Percentiles rank a stretch among this genome's conserved stretches.
Evolutionary conservation across 2,113 vertebrate genomes (phyloP).

Genomic region (Lontra canadensis): DNA sequence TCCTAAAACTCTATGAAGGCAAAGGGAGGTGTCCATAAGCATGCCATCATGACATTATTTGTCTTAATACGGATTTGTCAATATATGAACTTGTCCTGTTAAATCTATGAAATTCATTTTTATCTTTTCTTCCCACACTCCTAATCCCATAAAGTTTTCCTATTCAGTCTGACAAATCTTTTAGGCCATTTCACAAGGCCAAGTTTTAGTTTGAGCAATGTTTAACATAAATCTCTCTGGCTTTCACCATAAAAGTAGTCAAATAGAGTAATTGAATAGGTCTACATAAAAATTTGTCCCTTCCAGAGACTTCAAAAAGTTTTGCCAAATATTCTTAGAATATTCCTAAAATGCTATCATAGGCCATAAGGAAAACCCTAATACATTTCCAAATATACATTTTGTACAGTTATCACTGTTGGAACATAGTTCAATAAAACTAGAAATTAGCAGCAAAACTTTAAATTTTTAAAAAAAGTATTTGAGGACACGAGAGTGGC

Average conservation of each 20-base stretch:
- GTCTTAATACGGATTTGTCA: background rate
- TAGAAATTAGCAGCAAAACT: background rate
- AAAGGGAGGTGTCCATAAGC: background rate
- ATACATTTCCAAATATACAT: background rate
- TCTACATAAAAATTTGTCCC: background rate
- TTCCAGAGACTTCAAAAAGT: slow-evolving; percentile 6
- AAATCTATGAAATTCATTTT: background rate
- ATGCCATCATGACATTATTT: background rate
- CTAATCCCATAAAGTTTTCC: background rate
- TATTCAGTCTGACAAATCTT: background rate
- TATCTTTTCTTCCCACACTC: background rate
- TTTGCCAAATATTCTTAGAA: background rate
- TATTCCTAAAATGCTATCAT: background rate
- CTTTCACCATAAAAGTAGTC: background rate
- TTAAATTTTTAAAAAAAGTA: background rate
- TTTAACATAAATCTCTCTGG: background rate
- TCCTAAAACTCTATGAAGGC: background rate
- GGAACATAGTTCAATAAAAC: background rate
- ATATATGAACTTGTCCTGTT: background rate
- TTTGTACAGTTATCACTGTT: background rate
- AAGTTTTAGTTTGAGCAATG: background rate
- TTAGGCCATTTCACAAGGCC: background rate
- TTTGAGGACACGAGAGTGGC: too few relatives aligned
- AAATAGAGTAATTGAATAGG: background rate
- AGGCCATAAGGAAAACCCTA: background rate